phyloP scores from a whole-genome alignment of 2,888 invertebrate genomes.

The Ellobium chinense region DNA sequence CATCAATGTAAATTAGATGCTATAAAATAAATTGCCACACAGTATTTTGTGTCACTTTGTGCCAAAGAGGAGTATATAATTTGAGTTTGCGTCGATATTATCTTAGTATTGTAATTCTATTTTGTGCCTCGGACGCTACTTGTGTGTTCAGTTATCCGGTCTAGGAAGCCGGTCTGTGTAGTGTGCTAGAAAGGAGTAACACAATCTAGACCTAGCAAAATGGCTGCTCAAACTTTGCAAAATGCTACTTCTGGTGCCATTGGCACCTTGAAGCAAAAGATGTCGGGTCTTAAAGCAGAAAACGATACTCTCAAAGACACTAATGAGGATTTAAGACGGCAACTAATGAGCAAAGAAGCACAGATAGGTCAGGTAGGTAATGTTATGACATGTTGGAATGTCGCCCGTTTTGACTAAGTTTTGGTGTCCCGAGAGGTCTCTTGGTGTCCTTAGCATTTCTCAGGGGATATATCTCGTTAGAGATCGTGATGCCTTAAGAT shows the following conservation, averaged over 20 bases:
- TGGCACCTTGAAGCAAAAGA: slow-evolving; percentile 99
- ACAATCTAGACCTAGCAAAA: slow-evolving; percentile 34
- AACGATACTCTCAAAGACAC: slow-evolving; percentile 99
- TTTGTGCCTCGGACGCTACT: slow-evolving; percentile 29
- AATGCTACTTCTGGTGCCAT: slow-evolving; percentile 84
- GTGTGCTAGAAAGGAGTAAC: not conserved
- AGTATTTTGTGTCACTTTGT: not conserved
- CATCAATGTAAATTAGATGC: not conserved
- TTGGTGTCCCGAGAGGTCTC: not conserved
- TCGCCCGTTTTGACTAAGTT: no score
- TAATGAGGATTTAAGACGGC: slow-evolving; percentile 96
- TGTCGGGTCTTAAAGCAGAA: slow-evolving; percentile 99
- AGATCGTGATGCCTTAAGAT: no score
- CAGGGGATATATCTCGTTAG: no score
- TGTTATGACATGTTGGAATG: not conserved
- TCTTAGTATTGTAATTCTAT: slow-evolving; percentile 12
- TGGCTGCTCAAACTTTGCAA: slow-evolving; percentile 37
- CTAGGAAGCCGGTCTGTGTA: slow-evolving; percentile 47
- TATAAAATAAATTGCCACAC: not conserved
- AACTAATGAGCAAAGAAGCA: slow-evolving; percentile 83
- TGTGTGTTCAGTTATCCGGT: slow-evolving; percentile 5
- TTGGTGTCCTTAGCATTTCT: not conserved
- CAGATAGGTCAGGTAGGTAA: slow-evolving; percentile 11
- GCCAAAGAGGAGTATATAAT: not conserved
- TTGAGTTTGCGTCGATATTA: not conserved